Percentiles rank a stretch among this genome's conserved stretches.
Evolutionary conservation across 2,888 invertebrate genomes (phyloP).

Genomic region (Taenaris catops): DNA sequence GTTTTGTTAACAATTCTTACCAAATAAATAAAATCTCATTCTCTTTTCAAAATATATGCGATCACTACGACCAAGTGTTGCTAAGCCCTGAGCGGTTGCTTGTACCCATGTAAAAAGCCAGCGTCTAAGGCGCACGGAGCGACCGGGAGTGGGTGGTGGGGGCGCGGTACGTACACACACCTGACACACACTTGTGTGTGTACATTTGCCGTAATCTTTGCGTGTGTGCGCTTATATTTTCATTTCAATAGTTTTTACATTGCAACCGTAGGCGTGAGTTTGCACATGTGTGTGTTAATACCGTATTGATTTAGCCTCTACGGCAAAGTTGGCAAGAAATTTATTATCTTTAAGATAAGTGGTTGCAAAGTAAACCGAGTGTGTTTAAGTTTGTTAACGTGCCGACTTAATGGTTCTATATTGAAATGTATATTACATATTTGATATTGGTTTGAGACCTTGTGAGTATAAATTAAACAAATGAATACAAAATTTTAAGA

Average conservation of each 20-base stretch:
- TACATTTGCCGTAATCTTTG: conserved; percentile 27
- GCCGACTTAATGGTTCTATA: background rate
- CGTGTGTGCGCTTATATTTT: conserved; percentile 68
- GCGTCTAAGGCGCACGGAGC: conserved; percentile 68
- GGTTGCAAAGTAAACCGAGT: conserved; percentile 10
- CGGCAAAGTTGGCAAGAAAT: conserved; percentile 58
- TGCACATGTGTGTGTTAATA: conserved; percentile 65
- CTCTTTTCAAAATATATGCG: no score
- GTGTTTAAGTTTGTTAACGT: conserved; percentile 4
- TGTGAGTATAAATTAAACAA: no score
- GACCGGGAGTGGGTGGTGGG: conserved; percentile 33
- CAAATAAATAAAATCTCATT: no score
- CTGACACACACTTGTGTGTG: conserved; percentile 44
- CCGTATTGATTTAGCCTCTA: conserved; percentile 67
- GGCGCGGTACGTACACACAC: conserved; percentile 50
- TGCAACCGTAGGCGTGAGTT: conserved; percentile 54
- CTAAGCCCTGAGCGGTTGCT: conserved; percentile 48
- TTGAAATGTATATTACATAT: no score
- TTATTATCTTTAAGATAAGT: conserved; percentile 55
- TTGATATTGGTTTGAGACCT: no score
- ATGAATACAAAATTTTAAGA: no score
- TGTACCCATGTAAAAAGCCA: conserved; percentile 75
- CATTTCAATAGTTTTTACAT: conserved; percentile 75
- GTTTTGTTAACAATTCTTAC: no score
- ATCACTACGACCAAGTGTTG: conserved; percentile 49